Base-by-base conservation (phyloP, 1,140 invertebrate genomes). In the Diabrotica undecimpunctata region DNA sequence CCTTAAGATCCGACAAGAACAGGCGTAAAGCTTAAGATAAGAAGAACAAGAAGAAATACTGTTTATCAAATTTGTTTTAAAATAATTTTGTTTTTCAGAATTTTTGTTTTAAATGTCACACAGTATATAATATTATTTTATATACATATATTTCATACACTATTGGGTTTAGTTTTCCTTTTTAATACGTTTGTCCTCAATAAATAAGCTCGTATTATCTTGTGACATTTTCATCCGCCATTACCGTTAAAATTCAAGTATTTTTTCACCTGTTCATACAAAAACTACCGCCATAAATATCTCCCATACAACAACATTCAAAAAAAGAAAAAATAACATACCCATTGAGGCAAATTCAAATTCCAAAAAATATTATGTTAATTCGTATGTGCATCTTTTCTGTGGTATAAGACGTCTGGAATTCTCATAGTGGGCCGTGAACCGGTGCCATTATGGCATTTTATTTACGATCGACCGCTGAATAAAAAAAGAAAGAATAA, bases 291-390 rank as follows among this genome's bases (percentile, higher is more conserved):
- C n/a, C 41, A 46, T 46, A 46, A 46, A 46, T 46, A 10, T n/a
- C 41, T 46, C n/a, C 41, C 8, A 10, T 10, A 8, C 8, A 46
- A 46, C 41, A 46, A 10, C 41, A 46, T n/a, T 25, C 25, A 25
- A 25, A 25, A 25, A 25, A 25, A 25, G 25, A 25, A 46, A 46
- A 46, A 46, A n/a, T 10, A n/a, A 46, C 8, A n/a, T 46, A 46
- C 41, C 41, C n/a, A 46, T 46, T 46, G 41, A 46, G 41, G 41
- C 41, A 46, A 46, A 46, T 46, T 46, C 41, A 46, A 46, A 46
- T 46, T 46, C 41, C 41, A 46, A 46, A 46, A 46, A 46, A 46
- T 46, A 46, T 46, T 46, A 46, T 46, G 41, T 46, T 46, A 46
- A 46, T 46, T 46, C n/a, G 8, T 8, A 46, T 46, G 41, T 46